Evolutionary conservation across 2,113 vertebrate genomes (phyloP), one percentile per base, ranked within the genome.

Genomic region (Panthera uncia): DNA sequence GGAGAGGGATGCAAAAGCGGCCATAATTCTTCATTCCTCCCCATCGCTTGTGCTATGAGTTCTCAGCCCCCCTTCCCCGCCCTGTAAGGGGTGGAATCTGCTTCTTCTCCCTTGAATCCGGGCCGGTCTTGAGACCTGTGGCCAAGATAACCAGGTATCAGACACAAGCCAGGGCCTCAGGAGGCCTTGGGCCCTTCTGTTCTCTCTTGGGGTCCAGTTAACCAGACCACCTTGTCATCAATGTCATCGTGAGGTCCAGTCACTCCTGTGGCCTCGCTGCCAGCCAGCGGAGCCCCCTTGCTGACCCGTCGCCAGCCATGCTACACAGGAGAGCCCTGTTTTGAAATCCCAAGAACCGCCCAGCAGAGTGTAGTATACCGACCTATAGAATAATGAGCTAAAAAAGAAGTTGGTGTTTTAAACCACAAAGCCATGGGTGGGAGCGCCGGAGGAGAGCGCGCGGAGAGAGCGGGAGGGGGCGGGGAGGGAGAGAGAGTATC

Each of bases 1-100:
- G 78, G 8, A 31, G 41, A 10, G 0, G 1, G n/a, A 38, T 0
- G 18, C 36, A 5, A 7, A 11, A n/a, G 3, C 3, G 31, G 52
- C 9, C 71, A 15, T 15, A 3, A 5, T 45, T 25, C 41, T 52
- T 36, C 18, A 0, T 18, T 25, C 29, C 18, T 71, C 69, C 68
- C 5, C 13, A 12, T 18, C 38, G 61, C 65, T n/a, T 12, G 7
- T 0, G 0, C 9, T 11, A 15, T 45, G 31, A 83, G 7, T 65
- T 8, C 55, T 41, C 23, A 33, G 41, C 18, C 52, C 41, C 61
- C 41, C 33, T 13, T 7, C n/a, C 71, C n/a, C 0, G 1, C 29
- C 80, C 50, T 1, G 2, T 3, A 55, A 15, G 15, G 57, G 65
- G 45, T 18, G 15, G 38, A 25, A 2, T n/a, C 45, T 33, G 1